Base-by-base conservation (phyloP, 2,797 vertebrate species). In the Falco rusticolus region DNA sequence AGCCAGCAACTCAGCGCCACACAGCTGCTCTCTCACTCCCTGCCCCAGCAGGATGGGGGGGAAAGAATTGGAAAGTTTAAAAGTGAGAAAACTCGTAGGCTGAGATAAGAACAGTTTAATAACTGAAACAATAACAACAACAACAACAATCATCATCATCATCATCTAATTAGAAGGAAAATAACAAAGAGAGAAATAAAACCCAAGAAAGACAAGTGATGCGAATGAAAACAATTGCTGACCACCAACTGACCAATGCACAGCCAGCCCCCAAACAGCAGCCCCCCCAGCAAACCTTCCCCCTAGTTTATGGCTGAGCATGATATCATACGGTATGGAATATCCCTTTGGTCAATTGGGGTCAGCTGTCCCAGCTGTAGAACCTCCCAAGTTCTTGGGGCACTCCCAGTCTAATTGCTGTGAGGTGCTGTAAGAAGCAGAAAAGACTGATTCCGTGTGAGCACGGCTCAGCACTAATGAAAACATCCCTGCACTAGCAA, bases 191-290 rank as follows among this genome's bases (percentile, higher is more conserved):
- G 22, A 59, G 11, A 64, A 34, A 41, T 17, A 76, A 85, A 56
- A 6, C 2, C 10, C 29, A 65, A 37, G 21, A 70, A 81, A 57
- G 7, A 17, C 9, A 54, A 71, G 28, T 9, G 29, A 66, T 37
- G 13, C 28, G 20, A 26, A 54, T 54, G 24, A 20, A 61, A 86
- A n/a, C 21, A 45, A 7, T 34, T 75, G 9, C 15, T n/a, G 24
- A 65, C 34, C 25, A 41, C 13, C 45, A 59, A 25, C 14, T 1
- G 9, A 29, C 16, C 4, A 1, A 41, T 47, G 19, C 26, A 26
- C 57, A 60, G 26, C 3, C 37, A 41, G 21, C 13, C 16, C 17
- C 9, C 0, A 1, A 34, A 31, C 29, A 65, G 51, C 6, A 1
- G 39, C 10, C 5, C 10, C 8, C 50, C 31, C 10, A 9, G 54